A percentile compares a stretch with the other conserved stretches of the same genome.
These are phyloP conservation scores for Athene cunicularia DNA, from an alignment of 2,113 vertebrate genomes.

Conservation along the genomic window DNA sequence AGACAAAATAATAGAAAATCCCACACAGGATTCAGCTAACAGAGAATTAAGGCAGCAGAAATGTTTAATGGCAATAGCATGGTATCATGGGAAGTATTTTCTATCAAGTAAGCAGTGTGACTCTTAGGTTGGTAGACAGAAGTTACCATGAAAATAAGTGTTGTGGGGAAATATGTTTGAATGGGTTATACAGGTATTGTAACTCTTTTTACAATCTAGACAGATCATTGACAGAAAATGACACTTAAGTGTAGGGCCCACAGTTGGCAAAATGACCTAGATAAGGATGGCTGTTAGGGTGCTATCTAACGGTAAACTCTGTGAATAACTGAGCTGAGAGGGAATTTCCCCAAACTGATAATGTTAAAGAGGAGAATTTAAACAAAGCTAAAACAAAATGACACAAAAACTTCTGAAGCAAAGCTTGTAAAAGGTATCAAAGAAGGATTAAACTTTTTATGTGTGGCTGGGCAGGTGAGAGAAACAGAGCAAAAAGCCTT, in stretches of 20 bases:
- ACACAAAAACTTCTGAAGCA: neutral
- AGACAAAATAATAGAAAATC: neutral
- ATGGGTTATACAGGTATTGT: neutral
- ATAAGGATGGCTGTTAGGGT: accelerated
- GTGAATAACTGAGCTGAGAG: neutral
- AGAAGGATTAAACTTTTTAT: neutral
- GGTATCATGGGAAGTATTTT: neutral
- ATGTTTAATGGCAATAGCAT: neutral
- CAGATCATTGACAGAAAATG: neutral
- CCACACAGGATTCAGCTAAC: neutral
- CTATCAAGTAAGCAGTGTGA: neutral
- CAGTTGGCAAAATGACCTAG: neutral
- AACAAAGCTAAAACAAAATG: neutral
- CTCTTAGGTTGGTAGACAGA: neutral
- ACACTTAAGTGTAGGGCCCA: neutral
- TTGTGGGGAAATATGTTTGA: neutral
- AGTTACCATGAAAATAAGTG: neutral
- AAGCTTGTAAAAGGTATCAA: neutral
- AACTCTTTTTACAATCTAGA: neutral
- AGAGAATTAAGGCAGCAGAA: neutral
- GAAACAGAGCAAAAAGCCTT: neutral
- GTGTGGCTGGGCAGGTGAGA: neutral
- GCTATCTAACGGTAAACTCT: neutral
- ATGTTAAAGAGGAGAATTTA: neutral
- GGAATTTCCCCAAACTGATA: neutral